Evolutionary conservation across 2,888 invertebrate genomes (phyloP).

Genomic region (Tetropium fuscum): DNA sequence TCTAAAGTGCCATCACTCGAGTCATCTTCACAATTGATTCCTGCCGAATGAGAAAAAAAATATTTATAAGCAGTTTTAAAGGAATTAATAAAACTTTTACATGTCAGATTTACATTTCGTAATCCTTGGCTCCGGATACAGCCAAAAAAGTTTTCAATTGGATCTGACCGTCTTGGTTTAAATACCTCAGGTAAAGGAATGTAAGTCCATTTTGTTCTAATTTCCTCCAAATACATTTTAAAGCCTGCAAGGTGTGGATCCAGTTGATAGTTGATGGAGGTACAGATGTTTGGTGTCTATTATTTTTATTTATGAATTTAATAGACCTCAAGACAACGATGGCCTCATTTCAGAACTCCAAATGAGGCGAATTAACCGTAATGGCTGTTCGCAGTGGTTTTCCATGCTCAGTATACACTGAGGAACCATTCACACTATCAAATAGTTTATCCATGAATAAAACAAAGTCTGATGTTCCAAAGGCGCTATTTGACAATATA

Average conservation of each 20-base stretch:
- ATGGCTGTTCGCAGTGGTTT: slow-evolving; percentile 1
- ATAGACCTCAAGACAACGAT: not conserved
- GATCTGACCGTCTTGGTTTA: slow-evolving; percentile 6
- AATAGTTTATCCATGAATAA: slow-evolving; percentile 20
- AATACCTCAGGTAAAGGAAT: not conserved
- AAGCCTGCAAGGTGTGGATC: too few species aligned
- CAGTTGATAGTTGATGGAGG: not conserved
- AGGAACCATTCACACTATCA: slow-evolving; percentile 14
- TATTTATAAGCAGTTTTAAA: slow-evolving; percentile 31
- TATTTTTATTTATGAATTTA: not conserved
- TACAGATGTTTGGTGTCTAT: not conserved
- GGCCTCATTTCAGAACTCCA: slow-evolving; percentile 17
- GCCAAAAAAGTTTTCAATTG: not conserved
- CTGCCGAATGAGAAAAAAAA: slow-evolving; percentile 23
- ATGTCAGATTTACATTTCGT: slow-evolving; percentile 23
- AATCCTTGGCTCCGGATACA: not conserved
- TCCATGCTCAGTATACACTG: not conserved
- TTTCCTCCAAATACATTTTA: too few species aligned
- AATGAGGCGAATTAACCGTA: slow-evolving; percentile 5
- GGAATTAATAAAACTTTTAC: slow-evolving; percentile 8
- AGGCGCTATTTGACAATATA: too few species aligned
- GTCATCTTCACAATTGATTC: slow-evolving; percentile 24
- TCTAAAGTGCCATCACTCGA: not conserved
- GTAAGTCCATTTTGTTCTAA: too few species aligned
- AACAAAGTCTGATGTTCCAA: too few species aligned